Evolutionary conservation across 2,113 vertebrate species (phyloP).

Genomic region (Gallinago jamesoni): DNA sequence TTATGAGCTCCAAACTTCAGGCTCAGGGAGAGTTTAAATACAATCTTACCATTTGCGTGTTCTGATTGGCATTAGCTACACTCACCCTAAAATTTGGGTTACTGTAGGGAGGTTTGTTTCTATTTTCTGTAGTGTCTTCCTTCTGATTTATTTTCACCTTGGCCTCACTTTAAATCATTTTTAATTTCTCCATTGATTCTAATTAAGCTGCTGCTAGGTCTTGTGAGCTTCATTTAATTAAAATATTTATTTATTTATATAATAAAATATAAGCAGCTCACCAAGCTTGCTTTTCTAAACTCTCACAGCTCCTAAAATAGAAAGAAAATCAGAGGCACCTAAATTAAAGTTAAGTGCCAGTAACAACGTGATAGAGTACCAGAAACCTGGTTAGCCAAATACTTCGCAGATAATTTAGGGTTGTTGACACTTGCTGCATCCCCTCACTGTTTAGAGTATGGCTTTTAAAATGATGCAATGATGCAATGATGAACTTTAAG

Average conservation of each 20-base stretch:
- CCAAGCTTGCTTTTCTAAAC: not conserved
- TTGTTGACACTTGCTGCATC: not conserved
- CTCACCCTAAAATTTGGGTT: not conserved
- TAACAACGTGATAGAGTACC: not conserved
- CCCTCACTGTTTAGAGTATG: not conserved
- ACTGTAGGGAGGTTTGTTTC: not conserved
- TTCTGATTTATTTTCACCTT: constrained; percentile 6
- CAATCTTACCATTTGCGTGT: not conserved
- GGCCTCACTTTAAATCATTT: not conserved
- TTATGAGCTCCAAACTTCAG: not conserved
- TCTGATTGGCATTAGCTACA: not conserved
- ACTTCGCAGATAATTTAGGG: not conserved
- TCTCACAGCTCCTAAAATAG: not conserved
- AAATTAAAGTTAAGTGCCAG: not conserved
- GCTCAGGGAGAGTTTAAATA: not conserved
- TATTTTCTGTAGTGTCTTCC: not conserved
- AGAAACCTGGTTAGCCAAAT: not conserved
- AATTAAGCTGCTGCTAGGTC: constrained; percentile 25
- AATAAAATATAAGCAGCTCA: not conserved
- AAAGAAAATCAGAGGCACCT: not conserved
- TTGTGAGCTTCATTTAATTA: constrained; percentile 20
- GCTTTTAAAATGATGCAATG: not conserved
- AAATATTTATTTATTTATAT: constrained; percentile 46
- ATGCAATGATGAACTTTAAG: not conserved
- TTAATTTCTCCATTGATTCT: constrained; percentile 6